Base-by-base conservation (phyloP, 2,888 invertebrate genomes). In the Sericinus montela region DNA sequence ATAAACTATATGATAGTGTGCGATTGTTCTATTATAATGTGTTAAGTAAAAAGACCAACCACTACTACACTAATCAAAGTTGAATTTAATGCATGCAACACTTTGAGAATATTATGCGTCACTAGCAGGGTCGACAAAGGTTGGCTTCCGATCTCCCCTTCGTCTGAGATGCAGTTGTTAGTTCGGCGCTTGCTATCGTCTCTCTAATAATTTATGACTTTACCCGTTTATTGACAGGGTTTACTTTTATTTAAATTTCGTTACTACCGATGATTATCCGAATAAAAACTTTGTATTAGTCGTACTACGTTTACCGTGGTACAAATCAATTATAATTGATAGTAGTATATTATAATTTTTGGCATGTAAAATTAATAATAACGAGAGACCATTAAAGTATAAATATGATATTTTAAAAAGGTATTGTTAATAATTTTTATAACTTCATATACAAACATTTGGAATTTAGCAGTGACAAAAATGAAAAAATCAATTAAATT, bases 191-290 rank as follows among this genome's bases (percentile, higher is more conserved):
- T 68, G 66, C 65, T 67, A 66, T 68, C 32, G 32, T 32, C 32
- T 11, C 32, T 32, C 73, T 63, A 64, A 70, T 71, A 69, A 79
- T 75, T 80, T 77, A 77, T 72, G 65, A 67, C 65, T 72, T 67
- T 65, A 74, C 74, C 72, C 76, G 70, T 73, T 75, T 73, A 69
- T 65, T 66, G 55, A 67, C 62, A 67, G 66, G 69, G 72, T 68
- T 70, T 73, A 67, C 16, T 46, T 40, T 48, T 39, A 38, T 48
- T 75, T 67, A 61, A 70, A 67, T 66, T 62, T 55, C 50, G 28
- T 16, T 9, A 1, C 55, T 23, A 41, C 36, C 53, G 58, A 15
- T 38, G 6, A 30, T 41, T 51, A 14, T 41, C 13, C 8, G 30
- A 42, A 29, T 38, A 32, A 23, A 32, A 38, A 32, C 23, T 43